Base-by-base conservation (phyloP, 1,140 invertebrate species). In the Microplitis mediator region DNA sequence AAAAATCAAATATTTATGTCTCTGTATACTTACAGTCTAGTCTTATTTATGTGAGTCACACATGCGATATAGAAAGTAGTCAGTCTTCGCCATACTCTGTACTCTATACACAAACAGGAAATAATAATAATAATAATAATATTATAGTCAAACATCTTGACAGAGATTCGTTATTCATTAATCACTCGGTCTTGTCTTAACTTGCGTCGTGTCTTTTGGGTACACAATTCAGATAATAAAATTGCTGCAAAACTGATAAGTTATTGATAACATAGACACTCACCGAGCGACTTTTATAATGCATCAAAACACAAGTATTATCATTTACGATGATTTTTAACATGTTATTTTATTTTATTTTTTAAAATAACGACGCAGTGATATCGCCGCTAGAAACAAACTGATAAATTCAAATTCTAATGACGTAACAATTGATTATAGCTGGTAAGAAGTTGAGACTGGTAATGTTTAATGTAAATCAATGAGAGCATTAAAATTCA, bases 231-330 rank as follows among this genome's bases (percentile, higher is more conserved):
- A 16, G 65, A 67, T 67, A 67, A 67, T 45, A 39, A 67, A 31
- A 39, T 50, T 54, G 65, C 65, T 67, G 23, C 65, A 52, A 67
- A 45, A 32, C 65, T 67, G 65, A 67, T 67, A 67, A 67, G 65
- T 67, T 36, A 54, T 16, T 51, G 65, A 67, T 35, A 35, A 62
- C 34, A 39, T 14, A 54, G 51, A 16, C 6, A 67, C 51, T 13
- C 16, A 50, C 4, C 3, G 39, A 45, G 39, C 5, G 39, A 64
- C 39, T 50, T 50, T 64, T 50, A 50, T 35, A 23, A 64, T 64
- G 35, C 14, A 67, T 50, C 52, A n/a, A 8, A 67, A 23, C 51
- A 67, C 35, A 31, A 5, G 50, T 4, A 39, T 67, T 31, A 51
- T 67, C 16, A 51, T 52, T 31, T 11, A 35, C 62, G n/a, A 9